Percentiles rank a stretch among this genome's conserved stretches.
phyloP scores from a whole-genome alignment of 2,888 invertebrate genomes.

The Pammene fasciana region DNA sequence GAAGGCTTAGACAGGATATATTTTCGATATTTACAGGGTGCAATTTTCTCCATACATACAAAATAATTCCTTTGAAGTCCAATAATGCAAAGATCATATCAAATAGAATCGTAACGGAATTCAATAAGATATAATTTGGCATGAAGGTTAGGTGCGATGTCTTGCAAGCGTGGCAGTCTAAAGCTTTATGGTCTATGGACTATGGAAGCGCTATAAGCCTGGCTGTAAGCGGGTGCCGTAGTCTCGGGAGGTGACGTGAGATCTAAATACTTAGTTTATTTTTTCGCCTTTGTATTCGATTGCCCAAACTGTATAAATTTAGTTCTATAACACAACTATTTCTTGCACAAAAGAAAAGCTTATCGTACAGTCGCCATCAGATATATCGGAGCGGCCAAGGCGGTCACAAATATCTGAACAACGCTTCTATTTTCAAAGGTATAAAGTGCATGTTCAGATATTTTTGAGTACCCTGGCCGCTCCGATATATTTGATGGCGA shows the following conservation, averaged over 20 bases:
- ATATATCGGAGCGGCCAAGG: too few species aligned
- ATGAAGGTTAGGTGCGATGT: slow-evolving; percentile 47
- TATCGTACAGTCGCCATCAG: too few species aligned
- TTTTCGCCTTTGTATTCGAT: background rate
- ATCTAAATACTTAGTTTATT: background rate
- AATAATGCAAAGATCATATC: slow-evolving; percentile 21
- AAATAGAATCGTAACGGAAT: slow-evolving; percentile 37
- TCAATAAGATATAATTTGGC: slow-evolving; percentile 42
- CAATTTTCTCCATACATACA: slow-evolving; percentile 4
- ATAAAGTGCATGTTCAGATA: too few species aligned
- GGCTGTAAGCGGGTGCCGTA: slow-evolving; percentile 58
- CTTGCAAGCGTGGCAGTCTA: slow-evolving; percentile 56
- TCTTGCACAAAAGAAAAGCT: too few species aligned
- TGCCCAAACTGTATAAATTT: too few species aligned
- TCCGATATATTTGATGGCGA: too few species aligned
- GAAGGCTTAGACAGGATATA: slow-evolving; percentile 20
- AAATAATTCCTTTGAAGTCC: background rate
- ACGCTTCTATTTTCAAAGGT: too few species aligned
- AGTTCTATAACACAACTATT: too few species aligned
- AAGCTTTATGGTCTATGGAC: slow-evolving; percentile 42
- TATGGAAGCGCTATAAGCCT: slow-evolving; percentile 51
- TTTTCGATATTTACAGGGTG: slow-evolving; percentile 40
- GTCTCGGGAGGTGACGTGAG: slow-evolving; percentile 41
- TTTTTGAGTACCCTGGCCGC: too few species aligned
- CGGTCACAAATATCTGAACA: too few species aligned